phyloP scores from a whole-genome alignment of 1,140 invertebrate species.

The Drosophila bocqueti region DNA sequence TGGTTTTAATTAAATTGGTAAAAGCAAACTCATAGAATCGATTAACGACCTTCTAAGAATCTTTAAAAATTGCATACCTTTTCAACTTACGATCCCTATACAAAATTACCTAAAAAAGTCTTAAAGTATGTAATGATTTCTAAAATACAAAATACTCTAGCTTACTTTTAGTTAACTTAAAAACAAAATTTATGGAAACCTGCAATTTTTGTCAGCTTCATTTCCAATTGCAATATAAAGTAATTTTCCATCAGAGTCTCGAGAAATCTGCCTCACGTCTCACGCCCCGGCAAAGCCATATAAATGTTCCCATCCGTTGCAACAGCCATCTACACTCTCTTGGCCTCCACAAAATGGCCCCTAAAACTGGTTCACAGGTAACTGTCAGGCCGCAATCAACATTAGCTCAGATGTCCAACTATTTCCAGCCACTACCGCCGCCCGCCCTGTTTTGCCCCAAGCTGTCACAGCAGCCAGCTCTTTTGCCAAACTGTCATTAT shows the following conservation, averaged over 20 bases:
- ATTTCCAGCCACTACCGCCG: slow-evolving; percentile 1
- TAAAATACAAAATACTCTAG: not conserved
- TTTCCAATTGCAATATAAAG: not conserved
- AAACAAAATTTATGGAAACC: not conserved
- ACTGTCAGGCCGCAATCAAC: slow-evolving; percentile 54
- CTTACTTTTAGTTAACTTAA: not conserved
- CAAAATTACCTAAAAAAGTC: not conserved
- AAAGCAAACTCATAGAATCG: too few species aligned
- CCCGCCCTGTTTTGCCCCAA: slow-evolving; percentile 16
- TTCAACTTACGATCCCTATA: too few species aligned
- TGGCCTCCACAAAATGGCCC: not conserved
- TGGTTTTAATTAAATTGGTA: too few species aligned
- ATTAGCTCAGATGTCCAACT: slow-evolving; percentile 47
- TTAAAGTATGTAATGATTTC: not conserved
- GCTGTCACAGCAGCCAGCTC: slow-evolving; percentile 74
- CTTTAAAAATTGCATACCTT: too few species aligned
- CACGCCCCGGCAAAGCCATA: not conserved
- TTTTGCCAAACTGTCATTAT: slow-evolving; percentile 78
- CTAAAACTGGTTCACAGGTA: slow-evolving; percentile 45
- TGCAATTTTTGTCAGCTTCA: not conserved
- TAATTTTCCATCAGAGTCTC: not conserved
- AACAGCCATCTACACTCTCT: slow-evolving; percentile 22
- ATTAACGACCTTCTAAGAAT: too few species aligned
- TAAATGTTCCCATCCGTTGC: slow-evolving; percentile 18
- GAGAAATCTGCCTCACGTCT: not conserved